These are phyloP conservation scores for Dendronephthya gigantea DNA, from an alignment of 64 coral and sea anemone genomes.

Conservation along the genomic window DNA sequence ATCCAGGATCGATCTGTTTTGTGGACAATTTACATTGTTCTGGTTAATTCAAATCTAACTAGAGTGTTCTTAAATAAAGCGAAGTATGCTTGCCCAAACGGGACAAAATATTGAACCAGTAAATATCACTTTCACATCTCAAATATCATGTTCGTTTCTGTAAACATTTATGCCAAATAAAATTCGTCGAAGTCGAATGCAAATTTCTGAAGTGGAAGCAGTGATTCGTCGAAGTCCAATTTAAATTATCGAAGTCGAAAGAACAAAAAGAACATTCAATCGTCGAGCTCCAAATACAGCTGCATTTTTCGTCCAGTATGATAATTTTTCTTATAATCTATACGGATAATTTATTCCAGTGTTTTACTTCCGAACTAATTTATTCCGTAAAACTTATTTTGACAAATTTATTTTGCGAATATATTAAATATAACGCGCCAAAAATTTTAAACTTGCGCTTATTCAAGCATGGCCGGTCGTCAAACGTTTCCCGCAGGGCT, in stretches of 20 bases:
- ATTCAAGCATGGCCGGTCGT: neutral
- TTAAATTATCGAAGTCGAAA: neutral
- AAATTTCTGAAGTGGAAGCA: too few relatives aligned
- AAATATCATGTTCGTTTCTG: neutral
- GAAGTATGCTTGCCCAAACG: neutral
- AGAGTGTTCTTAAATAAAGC: too few relatives aligned
- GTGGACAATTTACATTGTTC: too few relatives aligned
- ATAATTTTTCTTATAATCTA: neutral
- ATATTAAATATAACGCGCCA: neutral
- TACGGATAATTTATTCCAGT: neutral
- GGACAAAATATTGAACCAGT: neutral
- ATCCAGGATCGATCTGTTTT: too few relatives aligned
- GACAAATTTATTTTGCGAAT: neutral
- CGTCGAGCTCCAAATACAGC: neutral
- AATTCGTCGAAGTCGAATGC: neutral
- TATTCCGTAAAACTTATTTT: neutral
- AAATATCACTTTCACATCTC: neutral
- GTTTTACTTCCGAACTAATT: too few relatives aligned
- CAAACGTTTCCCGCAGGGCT: neutral
- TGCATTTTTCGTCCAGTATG: neutral
- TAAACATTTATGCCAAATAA: neutral
- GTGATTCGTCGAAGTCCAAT: neutral
- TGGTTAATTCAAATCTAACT: too few relatives aligned
- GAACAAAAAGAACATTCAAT: too few relatives aligned
- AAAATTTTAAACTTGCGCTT: neutral